Base-by-base conservation (phyloP, 64 coral and sea anemone species). In the Actinia tenebrosa region DNA sequence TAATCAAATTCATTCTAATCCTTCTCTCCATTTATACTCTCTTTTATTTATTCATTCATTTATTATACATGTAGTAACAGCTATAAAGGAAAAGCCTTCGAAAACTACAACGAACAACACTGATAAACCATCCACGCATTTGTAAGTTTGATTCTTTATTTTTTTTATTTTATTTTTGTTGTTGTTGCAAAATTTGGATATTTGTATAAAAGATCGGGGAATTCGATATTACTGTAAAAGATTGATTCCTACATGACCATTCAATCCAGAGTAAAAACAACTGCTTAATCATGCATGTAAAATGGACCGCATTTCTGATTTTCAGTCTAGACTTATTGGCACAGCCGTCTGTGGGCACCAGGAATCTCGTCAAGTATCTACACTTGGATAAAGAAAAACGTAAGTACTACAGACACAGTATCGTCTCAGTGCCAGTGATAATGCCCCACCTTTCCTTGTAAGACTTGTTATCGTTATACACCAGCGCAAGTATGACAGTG, bases 351-450 rank as follows among this genome's bases (percentile, higher is more conserved):
- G 53, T 66, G 13, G 92, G 92, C 25, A 82, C 92, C 16, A 86
- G 92, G 45, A 94, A 94, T 78, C 84, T 94, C 20, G 80, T 86
- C 15, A 83, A 64, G 64, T 88, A 94, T 83, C 63, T 94, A 71
- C 89, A 94, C 78, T 86, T 83, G 30, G 92, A 94, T 26, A 88
- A 94, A 45, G 92, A 94, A 62, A 86, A 94, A 63, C 84, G 87
- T 87, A 87, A 83, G 84, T 52, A 42, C 27, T 42, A 58, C 15
- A 11, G 7, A 50, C 47, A 0, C 47, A 50, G 2, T 8, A 50
- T 50, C 2, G 47, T 50, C 47, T 50, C 30, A 37, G 30, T 37
- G 47, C 47, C 2, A 50, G 3, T 50, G 56, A 58, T 5, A 5
- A 11, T 58, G 10, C 56, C 30, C 30, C 5, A 55, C 53, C n/a